Conservation (phyloP, 2,113 vertebrate species). For the Trematocara variabile region DNA sequence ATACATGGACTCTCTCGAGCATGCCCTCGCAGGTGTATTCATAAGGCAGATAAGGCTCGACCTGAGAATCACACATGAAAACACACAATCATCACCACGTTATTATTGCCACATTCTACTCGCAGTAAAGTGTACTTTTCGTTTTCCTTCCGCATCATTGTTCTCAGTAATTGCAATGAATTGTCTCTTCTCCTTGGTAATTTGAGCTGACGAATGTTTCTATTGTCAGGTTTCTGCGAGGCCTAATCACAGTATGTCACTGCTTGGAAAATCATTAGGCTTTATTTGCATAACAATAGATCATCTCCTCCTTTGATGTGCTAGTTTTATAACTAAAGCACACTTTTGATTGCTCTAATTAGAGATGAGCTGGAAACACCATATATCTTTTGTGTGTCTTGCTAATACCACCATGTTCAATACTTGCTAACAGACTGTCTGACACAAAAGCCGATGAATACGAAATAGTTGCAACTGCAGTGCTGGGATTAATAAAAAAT, state of each 20-base stretch:
- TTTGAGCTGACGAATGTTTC: slow-evolving; percentile 36
- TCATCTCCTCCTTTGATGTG: slow-evolving; percentile 30
- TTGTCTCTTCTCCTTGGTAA: slow-evolving; percentile 10
- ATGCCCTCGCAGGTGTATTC: slow-evolving; percentile 96
- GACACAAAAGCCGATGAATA: not conserved
- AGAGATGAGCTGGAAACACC: not conserved
- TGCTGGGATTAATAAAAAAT: not conserved
- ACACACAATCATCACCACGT: not conserved
- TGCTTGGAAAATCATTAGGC: slow-evolving; percentile 41
- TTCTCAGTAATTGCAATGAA: slow-evolving; percentile 30
- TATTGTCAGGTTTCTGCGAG: slow-evolving; percentile 26
- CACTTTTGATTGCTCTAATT: slow-evolving; percentile 50
- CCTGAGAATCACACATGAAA: slow-evolving; percentile 67
- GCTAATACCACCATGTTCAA: not conserved
- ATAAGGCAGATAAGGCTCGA: slow-evolving; percentile 92
- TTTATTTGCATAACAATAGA: slow-evolving; percentile 55
- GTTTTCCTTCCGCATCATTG: slow-evolving; percentile 1
- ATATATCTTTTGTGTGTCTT: not conserved
- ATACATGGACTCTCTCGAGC: slow-evolving; percentile 92
- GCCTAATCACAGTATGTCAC: slow-evolving; percentile 36
- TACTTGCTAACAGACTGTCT: not conserved
- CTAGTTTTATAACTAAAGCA: slow-evolving; percentile 11
- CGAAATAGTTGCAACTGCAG: not conserved
- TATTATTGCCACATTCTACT: not conserved
- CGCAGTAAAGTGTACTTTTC: not conserved